phyloP scores from a whole-genome alignment of 2,797 vertebrate genomes.

The Synaphobranchus kaupii region DNA sequence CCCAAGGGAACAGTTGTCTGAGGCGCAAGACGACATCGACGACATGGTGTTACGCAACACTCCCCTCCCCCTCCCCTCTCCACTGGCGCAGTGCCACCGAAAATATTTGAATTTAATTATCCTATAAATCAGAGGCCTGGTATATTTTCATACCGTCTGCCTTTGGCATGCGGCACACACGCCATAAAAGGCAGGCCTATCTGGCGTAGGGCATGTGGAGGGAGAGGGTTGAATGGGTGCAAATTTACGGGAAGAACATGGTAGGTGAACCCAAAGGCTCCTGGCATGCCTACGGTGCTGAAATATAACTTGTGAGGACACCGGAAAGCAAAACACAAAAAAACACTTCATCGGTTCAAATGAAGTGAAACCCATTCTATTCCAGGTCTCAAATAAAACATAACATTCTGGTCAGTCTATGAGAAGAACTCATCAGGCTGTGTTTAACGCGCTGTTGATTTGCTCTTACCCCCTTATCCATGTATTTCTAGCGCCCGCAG shows the following conservation, averaged over 20 bases:
- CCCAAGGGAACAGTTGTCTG: constrained; percentile 10
- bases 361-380: neutral
- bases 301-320: neutral
- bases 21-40: constrained; percentile 43
- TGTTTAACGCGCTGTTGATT: constrained; percentile 52
- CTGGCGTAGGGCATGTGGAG: constrained; percentile 45
- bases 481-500: constrained; percentile 1
- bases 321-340: neutral
- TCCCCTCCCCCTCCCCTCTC: neutral
- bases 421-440: neutral
- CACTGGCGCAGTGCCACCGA: constrained; percentile 63
- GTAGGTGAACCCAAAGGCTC: neutral
- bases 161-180: constrained; percentile 53
- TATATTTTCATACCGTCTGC: constrained; percentile 53
- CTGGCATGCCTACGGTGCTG: neutral
- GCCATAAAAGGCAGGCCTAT: constrained; percentile 63
- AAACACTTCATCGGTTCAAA: neutral
- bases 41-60: constrained; percentile 39
- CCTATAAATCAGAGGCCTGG: constrained; percentile 71
- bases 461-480: neutral
- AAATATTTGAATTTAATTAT: constrained; percentile 69
- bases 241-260: neutral
- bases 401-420: neutral
- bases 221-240: constrained; percentile 32
- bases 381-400: neutral